Percentiles rank a stretch among this genome's conserved stretches.
These are phyloP conservation scores for Tylochromis polylepis DNA, from an alignment of 2,113 vertebrate genomes.

Conservation along the genomic window DNA sequence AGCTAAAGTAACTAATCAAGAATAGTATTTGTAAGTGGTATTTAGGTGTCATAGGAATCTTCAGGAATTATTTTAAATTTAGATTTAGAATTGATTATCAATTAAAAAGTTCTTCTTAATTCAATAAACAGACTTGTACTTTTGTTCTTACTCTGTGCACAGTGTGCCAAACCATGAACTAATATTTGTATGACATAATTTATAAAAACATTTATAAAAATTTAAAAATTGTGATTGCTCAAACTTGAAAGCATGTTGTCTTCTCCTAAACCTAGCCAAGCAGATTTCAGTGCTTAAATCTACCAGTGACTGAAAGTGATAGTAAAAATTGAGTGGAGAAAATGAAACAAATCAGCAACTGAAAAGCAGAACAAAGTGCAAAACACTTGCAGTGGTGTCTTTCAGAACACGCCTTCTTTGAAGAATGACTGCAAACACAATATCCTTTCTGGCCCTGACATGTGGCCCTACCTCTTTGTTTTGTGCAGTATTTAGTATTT, in stretches of 20 bases:
- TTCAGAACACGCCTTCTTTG: not conserved
- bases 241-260: not conserved
- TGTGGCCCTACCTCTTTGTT: not conserved
- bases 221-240: fast-evolving
- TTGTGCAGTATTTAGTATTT: not conserved
- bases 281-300: not conserved
- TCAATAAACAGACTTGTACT: not conserved
- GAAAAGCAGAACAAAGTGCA: not conserved
- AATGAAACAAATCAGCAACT: not conserved
- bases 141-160: not conserved
- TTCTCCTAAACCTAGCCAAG: not conserved
- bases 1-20: not conserved
- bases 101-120: not conserved
- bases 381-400: not conserved
- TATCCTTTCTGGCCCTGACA: not conserved
- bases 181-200: not conserved
- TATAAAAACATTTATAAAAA: not conserved
- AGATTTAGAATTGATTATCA: not conserved
- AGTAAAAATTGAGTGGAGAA: not conserved
- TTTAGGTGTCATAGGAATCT: not conserved
- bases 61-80: not conserved
- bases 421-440: not conserved
- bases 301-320: not conserved
- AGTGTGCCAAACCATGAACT: not conserved
- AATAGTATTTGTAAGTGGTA: not conserved